Evolutionary conservation across 2,113 vertebrate species (phyloP).

Genomic region (Lagopus leucura): DNA sequence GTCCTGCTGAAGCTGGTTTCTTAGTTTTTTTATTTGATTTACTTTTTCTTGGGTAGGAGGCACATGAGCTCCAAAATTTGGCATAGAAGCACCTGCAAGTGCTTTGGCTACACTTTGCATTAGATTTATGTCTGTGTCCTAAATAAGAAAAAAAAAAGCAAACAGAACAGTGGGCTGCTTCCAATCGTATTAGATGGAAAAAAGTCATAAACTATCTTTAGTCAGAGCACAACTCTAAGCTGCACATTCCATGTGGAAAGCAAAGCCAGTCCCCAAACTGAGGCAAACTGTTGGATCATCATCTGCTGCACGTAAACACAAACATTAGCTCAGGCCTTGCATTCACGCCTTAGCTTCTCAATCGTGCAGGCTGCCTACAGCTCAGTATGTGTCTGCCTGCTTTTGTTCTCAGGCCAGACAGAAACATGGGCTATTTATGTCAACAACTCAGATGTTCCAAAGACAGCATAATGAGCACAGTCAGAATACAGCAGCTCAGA

Average conservation of each 20-base stretch:
- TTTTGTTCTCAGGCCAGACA: neutral
- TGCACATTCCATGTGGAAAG: neutral
- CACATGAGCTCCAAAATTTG: slow-evolving; percentile 60
- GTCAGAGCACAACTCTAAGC: neutral
- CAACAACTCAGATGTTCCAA: neutral
- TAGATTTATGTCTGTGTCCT: slow-evolving; percentile 69
- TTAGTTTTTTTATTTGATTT: slow-evolving; percentile 52
- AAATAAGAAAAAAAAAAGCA: neutral
- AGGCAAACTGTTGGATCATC: neutral
- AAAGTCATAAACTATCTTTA: neutral
- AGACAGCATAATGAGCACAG: neutral
- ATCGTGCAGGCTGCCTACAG: neutral
- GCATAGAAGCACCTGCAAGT: slow-evolving; percentile 42
- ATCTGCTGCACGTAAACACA: neutral
- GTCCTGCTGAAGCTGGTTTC: slow-evolving; percentile 52
- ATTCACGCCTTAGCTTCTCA: neutral
- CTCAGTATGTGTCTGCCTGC: rapidly evolving
- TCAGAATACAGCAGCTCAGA: neutral
- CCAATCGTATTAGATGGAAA: neutral
- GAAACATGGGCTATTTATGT: neutral
- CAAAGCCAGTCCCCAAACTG: neutral
- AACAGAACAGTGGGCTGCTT: neutral
- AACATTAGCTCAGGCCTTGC: neutral
- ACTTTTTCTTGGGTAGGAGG: slow-evolving; percentile 59
- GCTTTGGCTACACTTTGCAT: slow-evolving; percentile 25